Conservation (phyloP, 2,113 vertebrate species). For the Prolemur simus region DNA sequence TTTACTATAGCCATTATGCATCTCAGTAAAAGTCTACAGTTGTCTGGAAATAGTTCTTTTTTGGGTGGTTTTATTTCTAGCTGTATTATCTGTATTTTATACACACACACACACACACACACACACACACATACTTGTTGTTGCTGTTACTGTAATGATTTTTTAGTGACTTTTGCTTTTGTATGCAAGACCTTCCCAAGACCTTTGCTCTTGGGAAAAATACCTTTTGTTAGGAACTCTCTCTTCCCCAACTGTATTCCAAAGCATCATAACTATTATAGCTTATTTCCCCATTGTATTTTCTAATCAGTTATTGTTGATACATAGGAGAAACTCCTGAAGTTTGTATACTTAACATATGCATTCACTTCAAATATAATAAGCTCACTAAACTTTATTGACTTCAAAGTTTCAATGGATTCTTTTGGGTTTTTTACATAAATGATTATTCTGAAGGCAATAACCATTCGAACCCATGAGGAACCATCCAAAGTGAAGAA, state of each 20-base stretch:
- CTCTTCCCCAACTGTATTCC: background rate
- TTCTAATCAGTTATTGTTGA: conserved; percentile 8
- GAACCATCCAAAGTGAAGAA: background rate
- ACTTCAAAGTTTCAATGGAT: background rate
- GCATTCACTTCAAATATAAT: background rate
- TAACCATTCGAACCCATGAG: background rate
- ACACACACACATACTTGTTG: background rate
- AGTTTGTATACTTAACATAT: background rate
- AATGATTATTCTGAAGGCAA: background rate
- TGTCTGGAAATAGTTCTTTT: background rate
- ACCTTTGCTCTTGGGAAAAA: background rate
- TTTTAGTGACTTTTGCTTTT: background rate
- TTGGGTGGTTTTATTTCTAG: background rate
- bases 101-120: background rate
- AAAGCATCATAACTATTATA: background rate
- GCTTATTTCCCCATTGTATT: background rate
- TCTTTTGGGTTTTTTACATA: background rate
- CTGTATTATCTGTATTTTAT: background rate
- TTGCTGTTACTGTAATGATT: background rate
- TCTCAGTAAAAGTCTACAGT: background rate
- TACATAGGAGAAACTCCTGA: background rate
- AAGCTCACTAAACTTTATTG: background rate
- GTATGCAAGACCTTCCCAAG: background rate
- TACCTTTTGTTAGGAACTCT: background rate
- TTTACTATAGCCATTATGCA: background rate